Conservation (phyloP, 1,140 invertebrate genomes). For the Elymnias hypermnestra region DNA sequence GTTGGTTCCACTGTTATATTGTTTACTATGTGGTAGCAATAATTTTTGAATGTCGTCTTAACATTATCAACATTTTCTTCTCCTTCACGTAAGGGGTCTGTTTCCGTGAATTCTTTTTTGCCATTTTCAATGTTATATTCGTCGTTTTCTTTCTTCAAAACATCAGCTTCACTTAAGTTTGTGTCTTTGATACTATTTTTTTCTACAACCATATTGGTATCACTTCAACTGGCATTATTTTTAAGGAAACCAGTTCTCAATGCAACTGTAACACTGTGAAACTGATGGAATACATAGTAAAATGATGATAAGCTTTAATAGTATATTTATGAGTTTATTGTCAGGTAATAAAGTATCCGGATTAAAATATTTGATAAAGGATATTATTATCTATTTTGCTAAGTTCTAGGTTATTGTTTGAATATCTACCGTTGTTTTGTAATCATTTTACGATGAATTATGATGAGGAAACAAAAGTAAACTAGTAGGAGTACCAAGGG, state of each 20-base stretch:
- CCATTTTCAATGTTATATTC: conserved; percentile 1
- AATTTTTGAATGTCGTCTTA: conserved; percentile 28
- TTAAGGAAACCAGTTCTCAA: too few species aligned
- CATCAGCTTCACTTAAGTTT: not conserved
- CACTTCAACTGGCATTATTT: not conserved
- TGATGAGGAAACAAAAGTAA: too few species aligned
- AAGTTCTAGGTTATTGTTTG: too few species aligned
- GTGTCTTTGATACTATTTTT: too few species aligned
- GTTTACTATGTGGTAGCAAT: conserved; percentile 20
- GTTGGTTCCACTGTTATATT: conserved; percentile 60
- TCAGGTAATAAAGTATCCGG: not conserved
- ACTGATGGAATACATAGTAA: not conserved
- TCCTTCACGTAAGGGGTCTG: conserved; percentile 40
- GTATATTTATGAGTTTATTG: not conserved
- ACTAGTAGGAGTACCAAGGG: too few species aligned
- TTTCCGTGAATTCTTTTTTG: conserved; percentile 35
- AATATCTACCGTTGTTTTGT: too few species aligned
- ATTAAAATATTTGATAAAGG: conserved; percentile 1
- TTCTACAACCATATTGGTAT: not conserved
- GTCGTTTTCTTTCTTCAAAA: not conserved
- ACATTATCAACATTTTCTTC: conserved; percentile 15
- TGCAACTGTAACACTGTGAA: not conserved
- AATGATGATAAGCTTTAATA: not conserved
- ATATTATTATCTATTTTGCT: not conserved
- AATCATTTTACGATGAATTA: too few species aligned